Percentiles rank a stretch among this genome's conserved stretches.
Conservation (phyloP, 2,888 invertebrate species). For the Tiphia femorata region DNA sequence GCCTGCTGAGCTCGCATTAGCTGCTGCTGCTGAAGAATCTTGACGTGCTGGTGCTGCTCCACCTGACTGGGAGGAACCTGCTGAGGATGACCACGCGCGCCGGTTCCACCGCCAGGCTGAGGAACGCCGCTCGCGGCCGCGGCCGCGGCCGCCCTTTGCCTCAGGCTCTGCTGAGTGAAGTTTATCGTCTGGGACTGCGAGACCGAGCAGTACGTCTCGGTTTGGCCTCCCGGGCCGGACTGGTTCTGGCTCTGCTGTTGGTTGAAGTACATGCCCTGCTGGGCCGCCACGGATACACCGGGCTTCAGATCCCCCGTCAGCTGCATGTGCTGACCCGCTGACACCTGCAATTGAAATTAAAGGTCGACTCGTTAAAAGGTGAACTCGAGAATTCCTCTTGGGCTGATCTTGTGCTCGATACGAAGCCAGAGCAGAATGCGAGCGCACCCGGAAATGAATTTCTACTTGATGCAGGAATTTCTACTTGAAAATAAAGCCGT, state of each 20-base stretch:
- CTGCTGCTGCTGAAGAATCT: conserved; percentile 78
- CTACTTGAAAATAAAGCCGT: too few species aligned
- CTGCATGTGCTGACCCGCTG: conserved; percentile 89
- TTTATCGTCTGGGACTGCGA: conserved; percentile 89
- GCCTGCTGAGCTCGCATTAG: conserved; percentile 65
- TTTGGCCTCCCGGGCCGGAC: conserved; percentile 61
- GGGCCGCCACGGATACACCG: conserved; percentile 85
- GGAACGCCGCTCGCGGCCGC: conserved; percentile 65
- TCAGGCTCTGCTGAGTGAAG: conserved; percentile 81
- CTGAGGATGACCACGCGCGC: conserved; percentile 59
- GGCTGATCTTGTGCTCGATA: too few species aligned
- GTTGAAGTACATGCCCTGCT: conserved; percentile 84
- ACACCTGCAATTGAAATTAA: conserved; percentile 74
- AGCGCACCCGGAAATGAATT: too few species aligned
- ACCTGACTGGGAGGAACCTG: conserved; percentile 62
- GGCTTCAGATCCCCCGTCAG: conserved; percentile 80
- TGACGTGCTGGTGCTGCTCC: conserved; percentile 76
- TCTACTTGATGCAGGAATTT: too few species aligned
- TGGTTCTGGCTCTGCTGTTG: conserved; percentile 64
- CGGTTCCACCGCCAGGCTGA: conserved; percentile 44
- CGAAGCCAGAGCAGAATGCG: too few species aligned
- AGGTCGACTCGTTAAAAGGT: conserved; percentile 1
- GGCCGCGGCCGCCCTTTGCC: conserved; percentile 71
- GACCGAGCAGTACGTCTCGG: conserved; percentile 78
- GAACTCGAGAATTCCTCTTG: too few species aligned